These are phyloP conservation scores for Caenorhabditis drosophilae DNA, from an alignment of 2,888 invertebrate genomes.

Conservation along the genomic window DNA sequence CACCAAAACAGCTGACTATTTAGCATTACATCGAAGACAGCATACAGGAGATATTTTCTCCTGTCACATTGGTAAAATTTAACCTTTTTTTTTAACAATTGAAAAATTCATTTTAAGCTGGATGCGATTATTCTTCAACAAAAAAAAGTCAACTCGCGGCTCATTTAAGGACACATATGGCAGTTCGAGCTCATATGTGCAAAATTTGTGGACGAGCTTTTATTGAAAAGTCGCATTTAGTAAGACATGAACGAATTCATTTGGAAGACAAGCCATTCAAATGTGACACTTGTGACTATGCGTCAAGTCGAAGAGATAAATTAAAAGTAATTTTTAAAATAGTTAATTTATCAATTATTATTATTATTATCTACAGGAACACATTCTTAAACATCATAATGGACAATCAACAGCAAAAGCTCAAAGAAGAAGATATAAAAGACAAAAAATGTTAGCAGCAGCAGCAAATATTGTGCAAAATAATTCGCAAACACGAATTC, in stretches of 20 bases:
- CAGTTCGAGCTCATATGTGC: constrained; percentile 74
- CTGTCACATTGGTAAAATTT: constrained; percentile 71
- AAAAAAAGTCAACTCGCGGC: constrained; percentile 77
- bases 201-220: constrained; percentile 74
- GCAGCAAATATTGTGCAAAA: constrained; percentile 13
- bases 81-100: neutral
- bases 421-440: constrained; percentile 78
- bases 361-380: too few species aligned
- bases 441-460: constrained; percentile 59
- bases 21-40: constrained; percentile 76
- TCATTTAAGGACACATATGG: constrained; percentile 75
- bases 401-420: constrained; percentile 73
- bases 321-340: too few species aligned
- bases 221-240: constrained; percentile 77
- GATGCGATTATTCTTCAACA: constrained; percentile 62
- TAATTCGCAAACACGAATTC: constrained; percentile 16
- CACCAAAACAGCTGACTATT: constrained; percentile 76
- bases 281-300: constrained; percentile 77
- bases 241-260: constrained; percentile 77
- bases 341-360: too few species aligned
- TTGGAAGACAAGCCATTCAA: constrained; percentile 76
- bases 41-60: constrained; percentile 77
- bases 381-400: constrained; percentile 72
- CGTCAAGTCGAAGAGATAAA: constrained; percentile 77
- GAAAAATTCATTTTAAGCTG: constrained; percentile 20